These are phyloP conservation scores for Lithophane socia DNA, from an alignment of 2,888 invertebrate species.

Conservation along the genomic window DNA sequence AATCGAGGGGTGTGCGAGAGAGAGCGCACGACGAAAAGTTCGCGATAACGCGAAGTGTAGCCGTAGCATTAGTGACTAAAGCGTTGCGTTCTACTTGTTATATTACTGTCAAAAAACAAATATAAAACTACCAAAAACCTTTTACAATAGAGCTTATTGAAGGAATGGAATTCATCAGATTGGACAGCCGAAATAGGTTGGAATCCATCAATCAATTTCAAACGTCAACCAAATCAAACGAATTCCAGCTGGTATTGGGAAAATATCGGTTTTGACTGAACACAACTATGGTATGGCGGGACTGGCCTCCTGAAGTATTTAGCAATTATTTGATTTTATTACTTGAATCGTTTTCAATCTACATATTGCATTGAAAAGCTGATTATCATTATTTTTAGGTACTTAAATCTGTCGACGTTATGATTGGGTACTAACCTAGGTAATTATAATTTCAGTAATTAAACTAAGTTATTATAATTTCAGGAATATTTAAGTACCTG, in stretches of 20 bases:
- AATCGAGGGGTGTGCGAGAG: too few species aligned
- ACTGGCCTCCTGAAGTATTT: not conserved
- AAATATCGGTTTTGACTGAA: conserved; percentile 18
- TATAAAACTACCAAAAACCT: conserved; percentile 5
- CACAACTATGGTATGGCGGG: not conserved
- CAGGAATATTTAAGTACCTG: not conserved
- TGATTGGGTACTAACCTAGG: not conserved
- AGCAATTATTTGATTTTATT: not conserved
- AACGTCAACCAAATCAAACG: conserved; percentile 43
- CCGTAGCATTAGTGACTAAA: too few species aligned
- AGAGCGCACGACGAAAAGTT: too few species aligned
- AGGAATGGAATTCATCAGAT: conserved; percentile 52
- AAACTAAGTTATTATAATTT: not conserved
- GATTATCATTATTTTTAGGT: not conserved
- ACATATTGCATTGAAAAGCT: not conserved
- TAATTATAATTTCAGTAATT: not conserved
- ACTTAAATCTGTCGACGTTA: not conserved
- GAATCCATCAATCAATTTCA: conserved; percentile 57
- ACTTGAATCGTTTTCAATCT: not conserved
- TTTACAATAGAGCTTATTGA: conserved; percentile 25
- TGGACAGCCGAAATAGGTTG: conserved; percentile 45
- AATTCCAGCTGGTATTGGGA: conserved; percentile 22
- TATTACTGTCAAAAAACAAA: not conserved
- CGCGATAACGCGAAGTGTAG: too few species aligned
- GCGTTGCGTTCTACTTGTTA: not conserved